These are phyloP conservation scores for Darevskia nairensis DNA, from an alignment of 2,797 vertebrate species.

Conservation along the genomic window DNA sequence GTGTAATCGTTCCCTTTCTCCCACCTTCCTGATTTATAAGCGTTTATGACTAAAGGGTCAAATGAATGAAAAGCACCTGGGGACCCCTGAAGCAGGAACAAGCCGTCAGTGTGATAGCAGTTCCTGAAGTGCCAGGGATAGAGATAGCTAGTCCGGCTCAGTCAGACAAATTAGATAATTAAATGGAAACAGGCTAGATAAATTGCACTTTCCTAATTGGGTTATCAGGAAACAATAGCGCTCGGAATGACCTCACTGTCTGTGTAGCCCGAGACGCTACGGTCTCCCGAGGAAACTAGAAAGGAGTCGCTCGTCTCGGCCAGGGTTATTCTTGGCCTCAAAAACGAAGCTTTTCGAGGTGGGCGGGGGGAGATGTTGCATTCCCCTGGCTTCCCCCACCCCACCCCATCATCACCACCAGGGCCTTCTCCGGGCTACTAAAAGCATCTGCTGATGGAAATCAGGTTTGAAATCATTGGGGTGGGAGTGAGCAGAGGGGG, in stretches of 20 bases:
- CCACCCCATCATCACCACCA: background rate
- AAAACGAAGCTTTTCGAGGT: slow-evolving; percentile 60
- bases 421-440: slow-evolving; percentile 34
- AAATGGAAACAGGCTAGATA: slow-evolving; percentile 78
- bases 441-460: slow-evolving; percentile 65
- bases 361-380: slow-evolving; percentile 44
- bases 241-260: slow-evolving; percentile 77
- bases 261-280: slow-evolving; percentile 69
- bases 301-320: slow-evolving; percentile 69
- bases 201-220: slow-evolving; percentile 79
- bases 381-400: slow-evolving; percentile 22
- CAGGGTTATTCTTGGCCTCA: slow-evolving; percentile 73
- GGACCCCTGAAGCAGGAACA: slow-evolving; percentile 39
- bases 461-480: slow-evolving; percentile 50
- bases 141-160: slow-evolving; percentile 53
- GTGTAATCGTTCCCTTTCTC: slow-evolving; percentile 27
- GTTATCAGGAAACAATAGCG: slow-evolving; percentile 77
- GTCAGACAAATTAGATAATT: slow-evolving; percentile 79
- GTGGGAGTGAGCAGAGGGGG: slow-evolving; percentile 32
- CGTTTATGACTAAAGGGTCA: slow-evolving; percentile 58
- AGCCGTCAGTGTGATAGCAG: slow-evolving; percentile 23
- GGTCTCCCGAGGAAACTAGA: slow-evolving; percentile 64
- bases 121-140: slow-evolving; percentile 31
- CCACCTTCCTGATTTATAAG: slow-evolving; percentile 56
- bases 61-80: slow-evolving; percentile 62